These are phyloP conservation scores for Gymnothorax javanicus DNA, from an alignment of 2,797 vertebrate species.

Conservation along the genomic window DNA sequence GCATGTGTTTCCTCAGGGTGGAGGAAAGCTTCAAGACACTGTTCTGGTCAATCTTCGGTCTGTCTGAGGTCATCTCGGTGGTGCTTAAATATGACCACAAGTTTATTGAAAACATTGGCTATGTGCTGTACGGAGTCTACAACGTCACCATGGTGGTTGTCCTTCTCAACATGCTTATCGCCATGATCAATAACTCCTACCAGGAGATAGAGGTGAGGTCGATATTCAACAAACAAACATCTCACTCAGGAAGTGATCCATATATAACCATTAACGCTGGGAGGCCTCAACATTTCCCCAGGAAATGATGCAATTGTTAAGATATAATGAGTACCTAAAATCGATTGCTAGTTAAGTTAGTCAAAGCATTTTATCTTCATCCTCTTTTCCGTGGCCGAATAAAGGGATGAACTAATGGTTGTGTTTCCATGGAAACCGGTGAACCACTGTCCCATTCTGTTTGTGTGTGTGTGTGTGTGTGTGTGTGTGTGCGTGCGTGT, in stretches of 20 bases:
- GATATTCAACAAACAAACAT: not conserved
- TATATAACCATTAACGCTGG: not conserved
- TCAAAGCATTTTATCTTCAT: not conserved
- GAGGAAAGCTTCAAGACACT: slow-evolving; percentile 98
- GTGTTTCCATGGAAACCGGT: slow-evolving; percentile 13
- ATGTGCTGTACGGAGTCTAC: slow-evolving; percentile 93
- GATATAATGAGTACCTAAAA: not conserved
- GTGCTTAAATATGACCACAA: slow-evolving; percentile 97
- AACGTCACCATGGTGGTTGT: slow-evolving; percentile 99
- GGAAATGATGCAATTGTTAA: not conserved
- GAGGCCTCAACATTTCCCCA: not conserved
- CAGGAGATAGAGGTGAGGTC: slow-evolving; percentile 93
- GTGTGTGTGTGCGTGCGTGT: not conserved
- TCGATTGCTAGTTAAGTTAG: not conserved
- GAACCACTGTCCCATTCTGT: not conserved
- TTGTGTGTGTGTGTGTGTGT: not conserved
- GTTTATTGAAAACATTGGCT: slow-evolving; percentile 97
- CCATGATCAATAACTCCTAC: slow-evolving; percentile 99
- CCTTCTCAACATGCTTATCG: slow-evolving; percentile 97
- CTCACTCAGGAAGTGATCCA: not conserved
- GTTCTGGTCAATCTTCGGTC: slow-evolving; percentile 97
- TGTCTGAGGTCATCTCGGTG: slow-evolving; percentile 96
- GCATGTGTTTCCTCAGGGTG: slow-evolving; percentile 72
- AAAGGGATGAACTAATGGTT: not conserved
- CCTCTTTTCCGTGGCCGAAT: not conserved